phyloP scores from a whole-genome alignment of 2,113 vertebrate species.

The Silurus glanis region DNA sequence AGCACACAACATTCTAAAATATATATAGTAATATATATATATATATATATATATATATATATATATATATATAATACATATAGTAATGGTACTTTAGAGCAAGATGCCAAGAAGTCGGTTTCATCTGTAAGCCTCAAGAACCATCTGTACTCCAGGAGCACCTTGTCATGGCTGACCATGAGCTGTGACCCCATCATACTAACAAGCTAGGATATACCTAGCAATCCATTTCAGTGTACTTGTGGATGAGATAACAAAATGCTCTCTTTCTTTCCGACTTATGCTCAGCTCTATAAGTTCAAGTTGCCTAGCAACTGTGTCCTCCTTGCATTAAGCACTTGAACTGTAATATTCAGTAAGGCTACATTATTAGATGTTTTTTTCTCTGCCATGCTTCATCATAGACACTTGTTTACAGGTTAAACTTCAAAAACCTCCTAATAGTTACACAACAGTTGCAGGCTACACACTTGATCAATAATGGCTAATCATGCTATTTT shows the following conservation, averaged over 20 bases:
- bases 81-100: too few species aligned
- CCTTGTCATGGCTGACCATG: not conserved
- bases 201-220: not conserved
- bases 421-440: not conserved
- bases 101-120: not conserved
- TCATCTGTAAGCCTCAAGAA: not conserved
- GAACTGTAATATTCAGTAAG: not conserved
- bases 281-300: not conserved
- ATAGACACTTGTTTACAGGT: not conserved
- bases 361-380: not conserved
- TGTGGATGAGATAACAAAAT: not conserved
- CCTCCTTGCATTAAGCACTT: not conserved
- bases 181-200: not conserved
- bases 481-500: not conserved
- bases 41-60: not conserved
- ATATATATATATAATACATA: too few species aligned
- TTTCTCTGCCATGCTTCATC: not conserved
- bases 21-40: not conserved
- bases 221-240: not conserved
- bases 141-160: not conserved
- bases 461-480: not conserved
- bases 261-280: not conserved
- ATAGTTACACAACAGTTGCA: not conserved
- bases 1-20: not conserved
- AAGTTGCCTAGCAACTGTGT: slow-evolving; percentile 10